phyloP scores from a whole-genome alignment of 1,140 invertebrate genomes.

The Pemphigus obesinymphae region DNA sequence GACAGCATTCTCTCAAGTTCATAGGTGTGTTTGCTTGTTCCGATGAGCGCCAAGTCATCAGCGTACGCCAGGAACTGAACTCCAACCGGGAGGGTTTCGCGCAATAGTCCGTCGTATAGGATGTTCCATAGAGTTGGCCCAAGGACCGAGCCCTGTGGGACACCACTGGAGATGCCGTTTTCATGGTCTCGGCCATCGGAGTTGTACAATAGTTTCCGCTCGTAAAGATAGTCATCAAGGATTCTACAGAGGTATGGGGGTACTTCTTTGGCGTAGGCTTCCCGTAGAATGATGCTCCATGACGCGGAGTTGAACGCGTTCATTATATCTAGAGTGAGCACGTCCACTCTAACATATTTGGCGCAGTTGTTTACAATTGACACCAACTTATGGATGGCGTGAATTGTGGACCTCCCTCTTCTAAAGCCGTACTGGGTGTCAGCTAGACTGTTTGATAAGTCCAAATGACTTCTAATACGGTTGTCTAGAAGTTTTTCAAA shows the following conservation, averaged over 20 bases:
- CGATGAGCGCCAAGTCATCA: too few relatives aligned
- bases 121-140: too few relatives aligned
- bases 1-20: too few relatives aligned
- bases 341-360: neutral
- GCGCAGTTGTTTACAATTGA: neutral
- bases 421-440: neutral
- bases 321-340: neutral
- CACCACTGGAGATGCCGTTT: conserved; percentile 12
- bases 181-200: too few relatives aligned
- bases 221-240: neutral
- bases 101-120: too few relatives aligned
- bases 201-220: neutral
- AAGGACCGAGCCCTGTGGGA: conserved; percentile 48
- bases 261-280: neutral
- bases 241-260: neutral
- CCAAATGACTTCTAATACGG: neutral
- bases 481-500: neutral
- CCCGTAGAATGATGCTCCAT: neutral
- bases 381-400: neutral
- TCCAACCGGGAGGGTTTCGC: too few relatives aligned
- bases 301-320: neutral
- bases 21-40: too few relatives aligned
- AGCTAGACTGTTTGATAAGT: neutral
- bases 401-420: neutral
- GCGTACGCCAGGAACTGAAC: too few relatives aligned